Conservation (phyloP, 2,888 invertebrate genomes). For the Andrena hattorfiana region DNA sequence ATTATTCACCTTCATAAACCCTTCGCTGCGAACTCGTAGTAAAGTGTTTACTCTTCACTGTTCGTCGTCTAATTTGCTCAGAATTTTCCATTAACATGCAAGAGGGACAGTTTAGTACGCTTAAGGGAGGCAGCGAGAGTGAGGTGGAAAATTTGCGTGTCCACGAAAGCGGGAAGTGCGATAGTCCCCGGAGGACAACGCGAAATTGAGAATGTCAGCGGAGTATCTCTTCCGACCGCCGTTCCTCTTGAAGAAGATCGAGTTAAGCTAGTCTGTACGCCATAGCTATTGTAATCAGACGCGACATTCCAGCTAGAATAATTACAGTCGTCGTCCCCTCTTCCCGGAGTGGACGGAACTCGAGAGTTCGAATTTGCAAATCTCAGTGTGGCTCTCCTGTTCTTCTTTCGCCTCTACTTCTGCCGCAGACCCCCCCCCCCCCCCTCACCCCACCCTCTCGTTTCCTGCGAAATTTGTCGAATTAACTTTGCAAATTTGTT, state of each 20-base stretch:
- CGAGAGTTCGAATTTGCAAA: conserved; percentile 40
- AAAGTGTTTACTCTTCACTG: not conserved
- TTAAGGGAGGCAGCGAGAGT: not conserved
- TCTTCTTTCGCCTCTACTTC: conserved; percentile 24
- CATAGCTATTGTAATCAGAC: conserved; percentile 63
- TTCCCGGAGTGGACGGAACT: conserved; percentile 6
- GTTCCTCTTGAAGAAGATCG: conserved; percentile 51
- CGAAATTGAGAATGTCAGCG: conserved; percentile 27
- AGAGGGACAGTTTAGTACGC: not conserved
- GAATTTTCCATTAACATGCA: not conserved
- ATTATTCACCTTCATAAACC: too few species aligned
- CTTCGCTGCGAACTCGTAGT: too few species aligned
- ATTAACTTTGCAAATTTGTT: conserved; percentile 61
- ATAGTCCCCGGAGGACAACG: conserved; percentile 2
- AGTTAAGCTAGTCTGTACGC: conserved; percentile 45
- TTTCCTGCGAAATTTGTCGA: conserved; percentile 45
- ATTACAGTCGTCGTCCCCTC: conserved; percentile 42
- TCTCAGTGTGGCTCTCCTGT: not conserved
- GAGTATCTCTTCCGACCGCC: conserved; percentile 10
- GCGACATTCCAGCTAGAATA: conserved; percentile 63
- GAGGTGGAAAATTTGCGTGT: conserved; percentile 1
- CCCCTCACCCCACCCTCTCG: not conserved
- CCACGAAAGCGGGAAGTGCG: not conserved
- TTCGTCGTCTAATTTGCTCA: conserved; percentile 5
- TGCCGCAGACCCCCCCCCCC: not conserved